Base-by-base conservation (phyloP, 2,797 vertebrate species). In the Micromesistius poutassou region DNA sequence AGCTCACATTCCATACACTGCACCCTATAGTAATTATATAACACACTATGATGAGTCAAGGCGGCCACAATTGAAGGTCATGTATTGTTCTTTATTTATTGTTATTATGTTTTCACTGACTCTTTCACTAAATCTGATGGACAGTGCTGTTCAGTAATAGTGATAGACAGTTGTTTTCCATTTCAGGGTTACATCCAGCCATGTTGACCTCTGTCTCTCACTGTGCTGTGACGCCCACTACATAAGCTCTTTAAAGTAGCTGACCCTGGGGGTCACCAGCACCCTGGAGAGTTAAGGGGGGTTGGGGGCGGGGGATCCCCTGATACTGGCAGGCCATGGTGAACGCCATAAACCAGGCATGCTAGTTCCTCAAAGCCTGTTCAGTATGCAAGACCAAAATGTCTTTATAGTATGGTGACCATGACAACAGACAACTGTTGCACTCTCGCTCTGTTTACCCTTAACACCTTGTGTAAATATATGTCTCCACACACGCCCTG, bases 231-330 rank as follows among this genome's bases (percentile, higher is more conserved):
- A 74, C 68, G 71, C 40, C 83, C 83, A 10, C 78, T 81, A 90
- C 92, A 91, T 90, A 90, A 88, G 36, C 66, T 50, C 74, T 87
- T 86, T 81, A 82, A 88, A 88, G 78, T 76, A 70, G 76, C 14
- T 50, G 82, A 87, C 40, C 87, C 76, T 13, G 0, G 72, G 46
- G 84, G 82, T 88, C 84, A 77, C 7, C 28, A 77, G 14, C 75
- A 74, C 40, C 62, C 10, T n/a, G 74, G 30, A 66, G 42, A 55
- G 74, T 25, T 73, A 1, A 30, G 74, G 62, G 77, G 55, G 72
- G 19, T 14, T 46, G 76, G 75, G 66, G 55, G 50, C 4, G 19
- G 50, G 55, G 55, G n/a, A 9, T 62, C 22, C n/a, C 55, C 55
- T 25, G 7, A 9, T 55, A 19, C 30, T 19, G 46, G 70, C 55